A percentile compares a stretch with the other conserved stretches of the same genome.
phyloP scores from a whole-genome alignment of 2,888 invertebrate genomes.

The Petrolisthes cinctipes region DNA sequence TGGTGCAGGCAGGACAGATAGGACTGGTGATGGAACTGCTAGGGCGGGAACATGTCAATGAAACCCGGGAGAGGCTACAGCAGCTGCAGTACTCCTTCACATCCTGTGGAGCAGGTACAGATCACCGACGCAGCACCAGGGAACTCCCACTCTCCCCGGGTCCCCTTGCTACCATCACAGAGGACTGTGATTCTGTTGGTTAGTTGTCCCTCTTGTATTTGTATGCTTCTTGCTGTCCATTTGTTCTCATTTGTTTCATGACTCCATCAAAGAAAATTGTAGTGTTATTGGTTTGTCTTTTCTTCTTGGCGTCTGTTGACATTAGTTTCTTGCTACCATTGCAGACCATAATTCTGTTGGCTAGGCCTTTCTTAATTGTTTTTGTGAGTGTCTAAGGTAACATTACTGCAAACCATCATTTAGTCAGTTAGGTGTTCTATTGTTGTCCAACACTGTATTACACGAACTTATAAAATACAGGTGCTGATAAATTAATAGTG shows the following conservation, averaged over 20 bases:
- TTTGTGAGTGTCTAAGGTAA: too few relatives aligned
- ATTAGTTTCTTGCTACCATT: neutral
- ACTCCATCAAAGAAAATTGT: too few relatives aligned
- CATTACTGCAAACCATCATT: too few relatives aligned
- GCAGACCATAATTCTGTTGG: neutral
- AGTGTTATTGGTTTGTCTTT: neutral
- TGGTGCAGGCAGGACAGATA: constrained; percentile 46
- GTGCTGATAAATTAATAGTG: too few relatives aligned
- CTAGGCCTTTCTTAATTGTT: too few relatives aligned
- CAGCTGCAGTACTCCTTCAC: constrained; percentile 43
- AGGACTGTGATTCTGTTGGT: constrained; percentile 61
- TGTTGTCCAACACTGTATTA: too few relatives aligned
- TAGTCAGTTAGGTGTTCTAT: too few relatives aligned
- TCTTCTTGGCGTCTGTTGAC: neutral
- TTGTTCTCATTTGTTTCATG: neutral
- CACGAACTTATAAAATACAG: too few relatives aligned
- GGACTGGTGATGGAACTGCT: constrained; percentile 48
- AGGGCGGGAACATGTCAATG: constrained; percentile 52
- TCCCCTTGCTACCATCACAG: constrained; percentile 63
- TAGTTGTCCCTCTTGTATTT: neutral
- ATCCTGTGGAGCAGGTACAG: constrained; percentile 7
- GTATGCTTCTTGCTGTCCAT: neutral
- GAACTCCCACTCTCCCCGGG: constrained; percentile 29
- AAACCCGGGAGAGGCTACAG: constrained; percentile 44
- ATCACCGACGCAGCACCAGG: constrained; percentile 4